Evolutionary conservation across 2,113 vertebrate species (phyloP).

Genomic region (Trinectes maculatus): DNA sequence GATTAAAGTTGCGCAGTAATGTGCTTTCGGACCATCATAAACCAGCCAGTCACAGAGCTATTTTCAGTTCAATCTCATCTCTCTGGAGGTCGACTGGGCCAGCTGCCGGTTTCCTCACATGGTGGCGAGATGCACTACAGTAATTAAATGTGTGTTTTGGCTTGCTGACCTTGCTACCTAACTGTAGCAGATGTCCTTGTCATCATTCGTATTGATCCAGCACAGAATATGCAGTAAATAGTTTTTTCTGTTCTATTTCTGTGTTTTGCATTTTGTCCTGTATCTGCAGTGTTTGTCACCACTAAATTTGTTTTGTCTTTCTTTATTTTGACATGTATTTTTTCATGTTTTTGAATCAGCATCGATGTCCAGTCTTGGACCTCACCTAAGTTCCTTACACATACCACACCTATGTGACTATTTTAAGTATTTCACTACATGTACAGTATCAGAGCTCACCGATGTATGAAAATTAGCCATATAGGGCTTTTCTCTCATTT

Average conservation of each 20-base stretch:
- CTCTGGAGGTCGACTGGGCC: slow-evolving; percentile 48
- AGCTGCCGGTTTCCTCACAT: slow-evolving; percentile 60
- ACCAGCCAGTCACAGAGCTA: slow-evolving; percentile 55
- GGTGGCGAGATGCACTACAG: slow-evolving; percentile 53
- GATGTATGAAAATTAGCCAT: no score
- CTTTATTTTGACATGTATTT: background rate
- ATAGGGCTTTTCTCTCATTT: no score
- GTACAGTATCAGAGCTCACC: no score
- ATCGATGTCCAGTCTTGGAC: no score
- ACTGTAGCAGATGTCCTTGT: slow-evolving; percentile 45
- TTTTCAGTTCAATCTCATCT: slow-evolving; percentile 66
- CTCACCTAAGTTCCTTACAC: no score
- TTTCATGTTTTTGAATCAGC: no score
- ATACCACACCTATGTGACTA: no score
- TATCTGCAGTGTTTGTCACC: background rate
- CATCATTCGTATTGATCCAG: slow-evolving; percentile 28
- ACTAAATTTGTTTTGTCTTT: no score
- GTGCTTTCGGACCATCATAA: slow-evolving; percentile 60
- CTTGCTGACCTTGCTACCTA: slow-evolving; percentile 63
- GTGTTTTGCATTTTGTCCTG: background rate
- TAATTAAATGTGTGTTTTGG: slow-evolving; percentile 69
- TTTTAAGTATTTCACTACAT: no score
- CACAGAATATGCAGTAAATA: background rate
- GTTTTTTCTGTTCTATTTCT: background rate
- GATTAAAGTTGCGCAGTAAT: slow-evolving; percentile 58